Conservation (phyloP, 2,113 vertebrate species). For the Arothron firmamentum region DNA sequence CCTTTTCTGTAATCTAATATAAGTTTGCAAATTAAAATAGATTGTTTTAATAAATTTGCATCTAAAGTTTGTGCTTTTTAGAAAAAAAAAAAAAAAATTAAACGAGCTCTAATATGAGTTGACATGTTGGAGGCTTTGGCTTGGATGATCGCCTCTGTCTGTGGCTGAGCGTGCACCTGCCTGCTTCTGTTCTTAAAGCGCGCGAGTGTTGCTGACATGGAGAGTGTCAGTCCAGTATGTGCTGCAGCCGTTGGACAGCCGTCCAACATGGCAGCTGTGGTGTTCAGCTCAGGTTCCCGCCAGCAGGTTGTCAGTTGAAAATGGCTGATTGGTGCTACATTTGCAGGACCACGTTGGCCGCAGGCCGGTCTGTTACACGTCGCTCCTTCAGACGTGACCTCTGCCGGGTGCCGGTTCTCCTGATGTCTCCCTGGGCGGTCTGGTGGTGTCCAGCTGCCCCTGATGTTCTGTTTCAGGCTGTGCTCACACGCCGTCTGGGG, state of each 20-base stretch:
- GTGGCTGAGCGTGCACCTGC: too few relatives aligned
- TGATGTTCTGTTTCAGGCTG: conserved; percentile 28
- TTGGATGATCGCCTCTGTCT: too few relatives aligned
- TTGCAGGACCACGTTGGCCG: too few relatives aligned
- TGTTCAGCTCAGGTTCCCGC: too few relatives aligned
- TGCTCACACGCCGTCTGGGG: conserved; percentile 64
- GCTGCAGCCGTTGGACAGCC: too few relatives aligned
- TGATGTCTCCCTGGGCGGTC: conserved; percentile 7
- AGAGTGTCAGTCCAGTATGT: too few relatives aligned
- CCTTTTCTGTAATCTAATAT: conserved; percentile 98
- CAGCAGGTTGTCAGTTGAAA: too few relatives aligned
- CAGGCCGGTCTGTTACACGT: background rate
- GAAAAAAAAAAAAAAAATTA: background rate
- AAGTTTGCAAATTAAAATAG: conserved; percentile 99
- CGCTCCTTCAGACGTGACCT: background rate
- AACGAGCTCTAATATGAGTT: too few relatives aligned
- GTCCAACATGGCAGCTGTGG: too few relatives aligned
- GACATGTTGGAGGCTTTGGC: too few relatives aligned
- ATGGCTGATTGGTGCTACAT: background rate
- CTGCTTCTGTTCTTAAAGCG: background rate
- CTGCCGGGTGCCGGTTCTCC: conserved; percentile 44
- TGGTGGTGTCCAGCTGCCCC: conserved; percentile 21
- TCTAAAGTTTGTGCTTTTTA: conserved; percentile 60
- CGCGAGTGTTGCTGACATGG: conserved; percentile 46
- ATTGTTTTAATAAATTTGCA: conserved; percentile 95